Evolutionary conservation across 1,140 invertebrate genomes (phyloP).

Genomic region (Conus ventricosus): DNA sequence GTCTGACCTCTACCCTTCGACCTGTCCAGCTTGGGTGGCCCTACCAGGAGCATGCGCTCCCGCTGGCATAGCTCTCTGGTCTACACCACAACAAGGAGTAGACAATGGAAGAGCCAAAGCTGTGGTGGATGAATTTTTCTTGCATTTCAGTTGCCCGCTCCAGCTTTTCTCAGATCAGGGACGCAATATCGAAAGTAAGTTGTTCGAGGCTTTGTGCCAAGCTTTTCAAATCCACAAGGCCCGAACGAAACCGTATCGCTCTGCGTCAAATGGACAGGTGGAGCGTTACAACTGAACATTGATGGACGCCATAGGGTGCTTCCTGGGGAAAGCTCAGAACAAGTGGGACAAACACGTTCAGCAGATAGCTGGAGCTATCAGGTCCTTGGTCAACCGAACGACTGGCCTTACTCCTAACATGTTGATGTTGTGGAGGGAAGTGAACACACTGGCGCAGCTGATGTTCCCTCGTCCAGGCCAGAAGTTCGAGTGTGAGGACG

Average conservation of each 20-base stretch:
- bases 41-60: no score
- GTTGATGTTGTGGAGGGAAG: constrained; percentile 47
- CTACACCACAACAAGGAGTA: no score
- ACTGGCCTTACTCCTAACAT: constrained; percentile 44
- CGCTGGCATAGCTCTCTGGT: no score
- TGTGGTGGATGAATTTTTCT: not conserved
- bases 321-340: constrained; percentile 28
- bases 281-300: constrained; percentile 45
- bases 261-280: constrained; percentile 49
- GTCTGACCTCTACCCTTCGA: no score
- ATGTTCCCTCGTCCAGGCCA: not conserved
- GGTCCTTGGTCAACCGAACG: constrained; percentile 9
- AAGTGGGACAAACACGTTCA: constrained; percentile 43
- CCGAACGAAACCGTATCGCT: constrained; percentile 48
- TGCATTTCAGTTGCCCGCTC: not conserved
- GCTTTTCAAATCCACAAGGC: constrained; percentile 39
- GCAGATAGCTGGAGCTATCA: constrained; percentile 30
- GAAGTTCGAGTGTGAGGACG: no score
- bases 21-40: no score
- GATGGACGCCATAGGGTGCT: constrained; percentile 36
- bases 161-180: constrained; percentile 21
- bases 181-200: constrained; percentile 38
- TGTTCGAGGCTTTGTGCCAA: constrained; percentile 33
- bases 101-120: not conserved
- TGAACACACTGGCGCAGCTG: constrained; percentile 13